Evolutionary conservation across 2,888 invertebrate genomes (phyloP), one percentile per base, ranked within the genome.

Genomic region (Lithophane socia): DNA sequence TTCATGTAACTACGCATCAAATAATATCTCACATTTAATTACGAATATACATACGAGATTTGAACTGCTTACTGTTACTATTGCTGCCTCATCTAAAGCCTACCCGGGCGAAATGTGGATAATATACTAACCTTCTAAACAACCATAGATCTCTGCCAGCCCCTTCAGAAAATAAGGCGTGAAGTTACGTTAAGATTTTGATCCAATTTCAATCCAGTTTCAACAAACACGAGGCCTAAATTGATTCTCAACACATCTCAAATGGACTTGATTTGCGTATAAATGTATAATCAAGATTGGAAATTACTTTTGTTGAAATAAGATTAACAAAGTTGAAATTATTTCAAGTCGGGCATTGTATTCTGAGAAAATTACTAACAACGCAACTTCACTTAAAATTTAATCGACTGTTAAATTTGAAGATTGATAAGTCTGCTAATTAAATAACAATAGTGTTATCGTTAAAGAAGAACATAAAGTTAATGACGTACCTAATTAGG

Each of bases 301-400:
- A 64, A 86, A 85, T 86, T 63, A 80, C 75, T 84, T 82, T 72
- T 56, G 72, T 64, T 54, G 44, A 73, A 86, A 79, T 77, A 70
- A 64, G 58, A 87, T 81, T 76, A 84, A 77, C 72, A 63, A 87
- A 87, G 77, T 83, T 87, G 13, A 66, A 77, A 76, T 76, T 66
- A 79, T 79, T 75, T 77, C 68, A 61, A 79, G 21, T 73, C 2
- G 61, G 18, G 37, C 44, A 12, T 54, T 64, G 29, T 58, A 72
- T 29, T 75, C 67, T 49, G 44, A 60, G 73, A 29, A 49, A 73
- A 79, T 84, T 66, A 72, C 24, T 16, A 73, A 70, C 58, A 69
- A 56, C 29, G 29, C 56, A 78, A 75, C 58, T 69, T 29, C 58
- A 65, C 61, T 74, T 75, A 24, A 76, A 75, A 47, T 77, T 75